phyloP scores from a whole-genome alignment of 2,797 vertebrate species.

The Rallus crepitans region DNA sequence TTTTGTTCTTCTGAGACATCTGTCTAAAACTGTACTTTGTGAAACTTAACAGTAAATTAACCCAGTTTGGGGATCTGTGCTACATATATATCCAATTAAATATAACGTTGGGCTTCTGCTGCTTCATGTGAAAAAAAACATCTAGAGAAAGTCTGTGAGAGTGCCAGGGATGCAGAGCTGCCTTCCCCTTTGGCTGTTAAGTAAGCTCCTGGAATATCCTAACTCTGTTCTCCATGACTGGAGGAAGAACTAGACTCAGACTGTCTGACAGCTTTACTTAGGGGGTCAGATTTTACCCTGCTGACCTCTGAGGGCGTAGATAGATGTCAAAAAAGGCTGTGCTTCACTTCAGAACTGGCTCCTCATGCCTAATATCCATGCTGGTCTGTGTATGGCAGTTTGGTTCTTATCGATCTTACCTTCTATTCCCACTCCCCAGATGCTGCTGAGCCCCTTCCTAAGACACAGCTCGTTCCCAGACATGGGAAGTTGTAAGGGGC shows the following conservation, averaged over 20 bases:
- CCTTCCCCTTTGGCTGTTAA: neutral
- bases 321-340: neutral
- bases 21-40: neutral
- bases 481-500: too few species aligned
- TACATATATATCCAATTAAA: neutral
- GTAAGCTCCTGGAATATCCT: neutral
- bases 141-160: neutral
- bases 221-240: neutral
- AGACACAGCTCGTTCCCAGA: too few species aligned
- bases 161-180: neutral
- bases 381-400: neutral
- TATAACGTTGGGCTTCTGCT: neutral
- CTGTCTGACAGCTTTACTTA: neutral
- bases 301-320: neutral
- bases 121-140: neutral
- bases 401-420: neutral
- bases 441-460: too few species aligned
- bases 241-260: neutral
- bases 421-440: too few species aligned
- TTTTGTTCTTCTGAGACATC: neutral
- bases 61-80: rapidly evolving
- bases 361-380: neutral
- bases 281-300: neutral
- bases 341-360: neutral
- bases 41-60: neutral